phyloP scores from a whole-genome alignment of 2,797 vertebrate species.

The Psittacula echo region DNA sequence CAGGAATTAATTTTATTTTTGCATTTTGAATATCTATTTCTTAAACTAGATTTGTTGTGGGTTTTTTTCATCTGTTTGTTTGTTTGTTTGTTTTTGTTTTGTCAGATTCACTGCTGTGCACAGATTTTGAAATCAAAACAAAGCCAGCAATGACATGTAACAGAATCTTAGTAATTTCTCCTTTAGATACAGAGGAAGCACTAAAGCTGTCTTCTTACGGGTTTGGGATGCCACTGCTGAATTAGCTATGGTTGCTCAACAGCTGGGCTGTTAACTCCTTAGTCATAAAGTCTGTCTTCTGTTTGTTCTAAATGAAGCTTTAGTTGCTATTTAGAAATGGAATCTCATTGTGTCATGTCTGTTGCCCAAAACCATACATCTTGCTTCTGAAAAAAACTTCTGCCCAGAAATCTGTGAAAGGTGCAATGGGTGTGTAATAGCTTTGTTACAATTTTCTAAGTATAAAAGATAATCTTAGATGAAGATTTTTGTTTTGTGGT shows the following conservation, averaged over 20 bases:
- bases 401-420: neutral
- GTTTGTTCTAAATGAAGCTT: conserved; percentile 49
- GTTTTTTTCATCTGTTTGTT: neutral
- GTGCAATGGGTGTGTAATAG: neutral
- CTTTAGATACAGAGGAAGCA: conserved; percentile 39
- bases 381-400: neutral
- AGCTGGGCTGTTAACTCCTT: conserved; percentile 55
- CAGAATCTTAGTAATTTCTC: conserved; percentile 17
- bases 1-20: neutral
- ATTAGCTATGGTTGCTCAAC: conserved; percentile 28
- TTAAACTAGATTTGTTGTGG: neutral
- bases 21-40: neutral
- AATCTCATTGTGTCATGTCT: neutral
- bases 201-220: conserved; percentile 22
- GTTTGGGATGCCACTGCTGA: conserved; percentile 31
- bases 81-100: neutral
- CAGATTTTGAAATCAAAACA: conserved; percentile 15
- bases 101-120: neutral
- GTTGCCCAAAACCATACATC: neutral
- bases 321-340: conserved; percentile 22
- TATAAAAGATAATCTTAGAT: neutral
- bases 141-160: neutral
- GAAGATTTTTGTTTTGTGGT: neutral
- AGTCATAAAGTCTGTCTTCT: conserved; percentile 45
- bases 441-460: neutral